A percentile compares a stretch with the other conserved stretches of the same genome.
Conservation (phyloP, 2,113 vertebrate genomes). For the Martes martes region DNA sequence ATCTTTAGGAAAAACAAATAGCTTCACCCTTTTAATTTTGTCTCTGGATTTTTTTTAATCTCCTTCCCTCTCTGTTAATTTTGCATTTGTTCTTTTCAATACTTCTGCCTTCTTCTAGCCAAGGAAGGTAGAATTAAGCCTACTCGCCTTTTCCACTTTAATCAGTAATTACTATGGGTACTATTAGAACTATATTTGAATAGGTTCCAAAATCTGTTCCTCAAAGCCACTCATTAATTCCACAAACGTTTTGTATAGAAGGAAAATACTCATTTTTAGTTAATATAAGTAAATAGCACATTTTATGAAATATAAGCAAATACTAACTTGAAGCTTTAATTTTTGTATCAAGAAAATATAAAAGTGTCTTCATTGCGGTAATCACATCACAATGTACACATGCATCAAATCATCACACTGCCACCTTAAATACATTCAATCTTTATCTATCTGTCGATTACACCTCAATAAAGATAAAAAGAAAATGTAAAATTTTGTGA, state of each 20-base stretch:
- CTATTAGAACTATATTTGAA: neutral
- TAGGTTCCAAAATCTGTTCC: neutral
- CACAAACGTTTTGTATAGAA: neutral
- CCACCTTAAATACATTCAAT: neutral
- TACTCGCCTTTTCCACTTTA: neutral
- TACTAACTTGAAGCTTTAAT: conserved; percentile 25
- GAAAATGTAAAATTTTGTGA: neutral
- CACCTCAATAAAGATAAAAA: neutral
- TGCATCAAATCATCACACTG: neutral
- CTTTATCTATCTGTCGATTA: neutral
- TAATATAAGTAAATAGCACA: neutral
- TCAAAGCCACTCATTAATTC: neutral
- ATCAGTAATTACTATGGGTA: neutral
- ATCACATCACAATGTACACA: neutral
- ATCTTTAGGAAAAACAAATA: neutral
- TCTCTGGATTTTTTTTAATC: neutral
- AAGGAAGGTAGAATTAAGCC: neutral
- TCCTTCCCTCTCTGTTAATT: neutral
- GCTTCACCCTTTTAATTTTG: neutral
- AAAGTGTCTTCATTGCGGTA: neutral
- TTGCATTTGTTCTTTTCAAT: neutral
- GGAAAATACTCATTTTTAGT: neutral
- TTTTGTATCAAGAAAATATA: conserved; percentile 24
- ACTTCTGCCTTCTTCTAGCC: neutral
- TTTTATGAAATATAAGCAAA: neutral